phyloP scores from a whole-genome alignment of 2,888 invertebrate species.

The Archaeoteleia sp. region DNA sequence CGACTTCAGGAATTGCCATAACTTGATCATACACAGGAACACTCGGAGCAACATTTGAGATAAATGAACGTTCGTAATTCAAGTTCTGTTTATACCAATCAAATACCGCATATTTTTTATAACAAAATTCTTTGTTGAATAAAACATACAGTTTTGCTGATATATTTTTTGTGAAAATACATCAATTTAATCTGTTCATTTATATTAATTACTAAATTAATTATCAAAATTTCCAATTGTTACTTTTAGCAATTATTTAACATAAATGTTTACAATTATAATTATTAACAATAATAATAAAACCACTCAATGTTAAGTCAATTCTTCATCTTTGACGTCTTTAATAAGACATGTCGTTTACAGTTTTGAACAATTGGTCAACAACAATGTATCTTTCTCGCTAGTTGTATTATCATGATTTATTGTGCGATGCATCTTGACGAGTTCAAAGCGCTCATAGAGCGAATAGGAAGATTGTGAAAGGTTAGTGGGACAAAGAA shows the following conservation, averaged over 20 bases:
- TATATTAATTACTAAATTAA: no score
- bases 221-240: no score
- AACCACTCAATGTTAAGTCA: no score
- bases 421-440: conserved; percentile 22
- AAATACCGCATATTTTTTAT: no score
- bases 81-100: conserved; percentile 9
- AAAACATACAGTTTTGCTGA: no score
- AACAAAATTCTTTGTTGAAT: no score
- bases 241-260: no score
- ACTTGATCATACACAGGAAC: background rate
- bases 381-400: background rate
- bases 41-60: background rate
- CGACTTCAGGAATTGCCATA: conserved; percentile 7
- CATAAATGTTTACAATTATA: no score
- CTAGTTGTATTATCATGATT: conserved; percentile 16
- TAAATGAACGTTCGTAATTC: no score
- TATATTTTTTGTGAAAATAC: no score
- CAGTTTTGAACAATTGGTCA: background rate
- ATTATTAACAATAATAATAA: no score
- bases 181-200: no score
- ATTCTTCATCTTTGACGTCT: background rate
- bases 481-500: conserved; percentile 55
- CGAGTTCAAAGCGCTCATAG: conserved; percentile 25
- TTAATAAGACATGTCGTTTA: background rate
- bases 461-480: conserved; percentile 46